phyloP scores from a whole-genome alignment of 2,113 vertebrate genomes.

The Neogale vison region DNA sequence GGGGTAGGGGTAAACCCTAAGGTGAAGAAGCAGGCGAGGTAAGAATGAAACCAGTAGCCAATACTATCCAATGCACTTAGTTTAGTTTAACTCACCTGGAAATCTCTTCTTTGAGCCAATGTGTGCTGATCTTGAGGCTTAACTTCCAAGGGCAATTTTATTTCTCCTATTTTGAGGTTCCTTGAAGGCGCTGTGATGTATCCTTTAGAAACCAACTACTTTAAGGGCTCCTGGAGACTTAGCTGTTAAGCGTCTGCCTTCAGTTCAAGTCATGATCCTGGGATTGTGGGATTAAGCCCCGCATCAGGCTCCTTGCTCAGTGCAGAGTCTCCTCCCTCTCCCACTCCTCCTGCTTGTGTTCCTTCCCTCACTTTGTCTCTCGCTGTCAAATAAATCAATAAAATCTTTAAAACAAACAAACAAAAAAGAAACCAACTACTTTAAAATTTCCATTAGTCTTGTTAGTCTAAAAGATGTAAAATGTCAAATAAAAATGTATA shows the following conservation, averaged over 20 bases:
- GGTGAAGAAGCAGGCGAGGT: neutral
- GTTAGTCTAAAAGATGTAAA: neutral
- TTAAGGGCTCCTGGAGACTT: neutral
- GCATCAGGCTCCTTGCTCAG: no score
- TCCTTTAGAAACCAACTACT: neutral
- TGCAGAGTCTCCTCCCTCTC: no score
- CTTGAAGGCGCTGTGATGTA: neutral
- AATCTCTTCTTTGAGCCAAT: neutral
- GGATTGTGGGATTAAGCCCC: no score
- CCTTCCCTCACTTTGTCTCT: no score
- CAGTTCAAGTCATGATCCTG: no score
- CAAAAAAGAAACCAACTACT: neutral
- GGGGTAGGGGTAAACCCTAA: neutral
- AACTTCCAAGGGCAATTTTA: neutral
- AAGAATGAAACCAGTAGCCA: neutral
- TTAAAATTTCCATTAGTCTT: neutral
- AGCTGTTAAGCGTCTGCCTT: no score
- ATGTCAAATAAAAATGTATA: neutral
- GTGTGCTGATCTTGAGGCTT: neutral
- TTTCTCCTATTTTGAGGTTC: neutral
- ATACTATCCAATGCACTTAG: neutral
- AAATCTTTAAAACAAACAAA: no score
- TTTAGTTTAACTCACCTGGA: neutral
- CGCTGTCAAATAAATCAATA: no score
- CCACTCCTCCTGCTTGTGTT: no score